phyloP scores from a whole-genome alignment of 2,113 vertebrate species.

The Propithecus coquereli region DNA sequence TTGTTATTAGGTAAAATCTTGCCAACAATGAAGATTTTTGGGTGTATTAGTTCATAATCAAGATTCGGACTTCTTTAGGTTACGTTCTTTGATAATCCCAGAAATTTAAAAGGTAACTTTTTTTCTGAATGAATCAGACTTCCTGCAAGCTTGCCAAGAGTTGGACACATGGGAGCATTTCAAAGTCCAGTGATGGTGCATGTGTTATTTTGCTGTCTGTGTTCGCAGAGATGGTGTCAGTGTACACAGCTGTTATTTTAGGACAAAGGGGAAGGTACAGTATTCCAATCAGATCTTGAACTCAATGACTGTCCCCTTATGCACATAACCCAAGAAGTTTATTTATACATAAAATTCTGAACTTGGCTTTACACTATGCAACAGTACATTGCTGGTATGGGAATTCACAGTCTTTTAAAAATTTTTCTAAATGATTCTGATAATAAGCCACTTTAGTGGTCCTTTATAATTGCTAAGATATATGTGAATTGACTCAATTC shows the following conservation, averaged over 20 bases:
- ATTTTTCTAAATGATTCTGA: neutral
- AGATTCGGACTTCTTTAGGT: neutral
- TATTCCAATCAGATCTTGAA: neutral
- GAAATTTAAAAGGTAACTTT: neutral
- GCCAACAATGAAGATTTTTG: neutral
- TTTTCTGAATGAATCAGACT: neutral
- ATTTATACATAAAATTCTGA: neutral
- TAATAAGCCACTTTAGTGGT: neutral
- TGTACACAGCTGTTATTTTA: neutral
- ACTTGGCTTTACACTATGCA: neutral
- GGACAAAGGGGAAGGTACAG: neutral
- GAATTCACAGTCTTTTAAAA: neutral
- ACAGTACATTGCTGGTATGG: too few relatives aligned
- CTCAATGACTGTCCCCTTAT: neutral
- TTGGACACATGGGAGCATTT: neutral
- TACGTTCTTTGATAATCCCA: neutral
- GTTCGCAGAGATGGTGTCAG: neutral
- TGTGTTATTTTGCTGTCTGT: neutral
- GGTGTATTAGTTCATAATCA: neutral
- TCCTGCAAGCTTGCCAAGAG: neutral
- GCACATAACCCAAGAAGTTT: neutral
- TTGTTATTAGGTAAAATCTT: neutral
- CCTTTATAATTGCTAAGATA: neutral
- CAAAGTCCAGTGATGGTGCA: accelerated
- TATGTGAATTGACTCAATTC: neutral